Conservation (phyloP, 2,797 vertebrate species). For the Microctenopoma lineatum region DNA sequence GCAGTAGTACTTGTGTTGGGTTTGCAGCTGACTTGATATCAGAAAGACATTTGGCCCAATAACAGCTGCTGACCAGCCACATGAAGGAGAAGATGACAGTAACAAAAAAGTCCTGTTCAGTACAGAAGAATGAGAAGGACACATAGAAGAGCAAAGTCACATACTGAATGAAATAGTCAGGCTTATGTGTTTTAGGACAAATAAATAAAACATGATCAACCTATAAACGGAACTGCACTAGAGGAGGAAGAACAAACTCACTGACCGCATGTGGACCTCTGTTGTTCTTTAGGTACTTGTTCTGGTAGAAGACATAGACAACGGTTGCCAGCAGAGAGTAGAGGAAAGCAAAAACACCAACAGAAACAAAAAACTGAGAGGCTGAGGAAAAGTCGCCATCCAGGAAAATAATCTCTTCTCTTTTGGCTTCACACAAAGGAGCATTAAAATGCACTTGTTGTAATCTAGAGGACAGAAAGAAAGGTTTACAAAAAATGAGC, state of each 20-base stretch:
- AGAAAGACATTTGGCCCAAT: slow-evolving; percentile 94
- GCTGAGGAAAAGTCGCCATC: slow-evolving; percentile 92
- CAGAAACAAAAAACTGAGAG: slow-evolving; percentile 92
- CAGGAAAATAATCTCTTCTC: slow-evolving; percentile 89
- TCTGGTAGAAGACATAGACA: slow-evolving; percentile 98
- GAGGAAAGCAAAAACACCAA: slow-evolving; percentile 95
- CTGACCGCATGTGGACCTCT: slow-evolving; percentile 96
- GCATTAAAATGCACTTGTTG: slow-evolving; percentile 94
- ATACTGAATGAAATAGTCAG: not conserved
- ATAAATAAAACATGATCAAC: not conserved
- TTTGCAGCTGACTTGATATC: slow-evolving; percentile 92
- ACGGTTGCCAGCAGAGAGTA: slow-evolving; percentile 95
- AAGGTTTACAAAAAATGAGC: not conserved
- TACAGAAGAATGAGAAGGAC: slow-evolving; percentile 11
- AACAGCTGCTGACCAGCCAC: slow-evolving; percentile 95
- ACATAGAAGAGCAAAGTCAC: slow-evolving; percentile 8
- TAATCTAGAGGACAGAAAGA: slow-evolving; percentile 82
- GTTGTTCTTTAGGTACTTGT: slow-evolving; percentile 98
- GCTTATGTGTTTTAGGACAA: not conserved
- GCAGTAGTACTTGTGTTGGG: slow-evolving; percentile 89
- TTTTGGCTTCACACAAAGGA: slow-evolving; percentile 89
- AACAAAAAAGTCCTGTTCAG: slow-evolving; percentile 92
- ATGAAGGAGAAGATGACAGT: slow-evolving; percentile 93
- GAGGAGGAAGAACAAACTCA: slow-evolving; percentile 49
- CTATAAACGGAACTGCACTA: not conserved